Conservation (phyloP, 2,888 invertebrate genomes). For the Plagiodera versicolora region DNA sequence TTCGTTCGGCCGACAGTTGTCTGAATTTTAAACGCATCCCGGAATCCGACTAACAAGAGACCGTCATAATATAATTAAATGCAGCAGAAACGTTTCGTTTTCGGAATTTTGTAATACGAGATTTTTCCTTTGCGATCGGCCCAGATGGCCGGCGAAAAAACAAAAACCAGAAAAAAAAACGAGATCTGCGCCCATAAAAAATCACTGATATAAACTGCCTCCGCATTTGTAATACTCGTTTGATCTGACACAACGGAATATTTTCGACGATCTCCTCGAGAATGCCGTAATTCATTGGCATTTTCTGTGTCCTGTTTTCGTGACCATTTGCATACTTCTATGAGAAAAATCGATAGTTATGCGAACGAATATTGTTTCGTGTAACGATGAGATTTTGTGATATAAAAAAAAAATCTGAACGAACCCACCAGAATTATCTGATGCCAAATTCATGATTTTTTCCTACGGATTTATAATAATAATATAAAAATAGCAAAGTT, state of each 20-base stretch:
- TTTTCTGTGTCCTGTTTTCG: too few species aligned
- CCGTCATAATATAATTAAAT: slow-evolving; percentile 30
- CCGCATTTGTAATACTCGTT: not conserved
- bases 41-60: slow-evolving; percentile 22
- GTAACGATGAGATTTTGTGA: too few species aligned
- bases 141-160: not conserved
- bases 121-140: slow-evolving; percentile 15
- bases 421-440: too few species aligned
- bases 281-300: too few species aligned
- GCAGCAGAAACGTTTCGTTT: slow-evolving; percentile 27
- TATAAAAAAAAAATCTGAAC: too few species aligned
- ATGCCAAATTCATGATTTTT: too few species aligned
- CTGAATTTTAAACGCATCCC: slow-evolving; percentile 29
- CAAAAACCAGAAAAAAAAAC: not conserved
- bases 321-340: too few species aligned
- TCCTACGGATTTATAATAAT: too few species aligned
- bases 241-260: not conserved
- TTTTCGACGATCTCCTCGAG: too few species aligned
- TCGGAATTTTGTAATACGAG: slow-evolving; percentile 29
- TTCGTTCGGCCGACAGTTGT: slow-evolving; percentile 32
- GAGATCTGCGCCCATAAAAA: not conserved
- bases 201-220: not conserved
- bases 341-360: too few species aligned
- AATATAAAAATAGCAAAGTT: too few species aligned
- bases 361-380: too few species aligned